Evolutionary conservation across 2,113 vertebrate species (phyloP).

Genomic region (Bucco capensis): DNA sequence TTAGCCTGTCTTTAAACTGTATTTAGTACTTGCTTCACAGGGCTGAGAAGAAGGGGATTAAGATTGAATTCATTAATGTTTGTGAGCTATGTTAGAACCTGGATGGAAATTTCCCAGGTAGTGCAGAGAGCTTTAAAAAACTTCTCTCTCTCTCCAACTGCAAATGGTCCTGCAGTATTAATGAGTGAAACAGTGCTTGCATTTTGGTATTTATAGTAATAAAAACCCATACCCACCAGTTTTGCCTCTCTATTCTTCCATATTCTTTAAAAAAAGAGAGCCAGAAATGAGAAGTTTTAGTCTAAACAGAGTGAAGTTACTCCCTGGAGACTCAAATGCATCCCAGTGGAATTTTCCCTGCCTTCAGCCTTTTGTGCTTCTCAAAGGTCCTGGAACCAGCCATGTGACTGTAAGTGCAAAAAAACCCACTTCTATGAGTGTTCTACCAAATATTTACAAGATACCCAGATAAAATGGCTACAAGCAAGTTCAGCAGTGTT

Average conservation of each 20-base stretch:
- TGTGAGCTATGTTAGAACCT: conserved; percentile 20
- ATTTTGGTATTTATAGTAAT: not conserved
- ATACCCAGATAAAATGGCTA: conserved; percentile 55
- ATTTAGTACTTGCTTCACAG: not conserved
- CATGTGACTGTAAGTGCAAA: conserved; percentile 57
- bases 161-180: not conserved
- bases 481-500: conserved; percentile 22
- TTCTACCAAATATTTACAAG: conserved; percentile 55
- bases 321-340: conserved; percentile 73
- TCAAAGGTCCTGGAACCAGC: conserved; percentile 64
- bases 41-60: not conserved
- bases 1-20: conserved; percentile 9
- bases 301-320: conserved; percentile 61
- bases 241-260: not conserved
- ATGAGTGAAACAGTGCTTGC: not conserved
- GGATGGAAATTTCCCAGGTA: conserved; percentile 27
- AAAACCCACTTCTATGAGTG: conserved; percentile 36
- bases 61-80: conserved; percentile 26
- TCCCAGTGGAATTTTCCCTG: conserved; percentile 76
- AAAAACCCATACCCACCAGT: not conserved
- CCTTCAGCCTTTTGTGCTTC: conserved; percentile 72
- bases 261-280: not conserved
- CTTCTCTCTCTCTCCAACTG: not conserved
- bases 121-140: not conserved
- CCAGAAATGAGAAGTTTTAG: conserved; percentile 36